Percentiles rank a stretch among this genome's conserved stretches.
Conservation (phyloP, 2,797 vertebrate genomes). For the Acipenser ruthenus region DNA sequence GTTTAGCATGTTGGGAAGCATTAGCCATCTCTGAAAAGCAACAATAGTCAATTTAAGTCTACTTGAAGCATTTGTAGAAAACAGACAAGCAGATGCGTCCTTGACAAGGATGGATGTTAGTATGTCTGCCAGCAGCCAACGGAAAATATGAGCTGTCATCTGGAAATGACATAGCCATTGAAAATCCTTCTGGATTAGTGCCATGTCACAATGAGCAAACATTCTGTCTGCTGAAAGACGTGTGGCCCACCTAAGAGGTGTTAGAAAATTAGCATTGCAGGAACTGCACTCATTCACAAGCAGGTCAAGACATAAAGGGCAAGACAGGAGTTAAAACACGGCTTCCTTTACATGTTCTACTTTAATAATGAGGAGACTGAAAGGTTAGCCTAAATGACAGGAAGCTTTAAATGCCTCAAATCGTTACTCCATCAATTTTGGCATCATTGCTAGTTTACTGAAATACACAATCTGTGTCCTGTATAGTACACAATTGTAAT, state of each 20-base stretch:
- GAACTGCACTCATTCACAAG: slow-evolving; percentile 21
- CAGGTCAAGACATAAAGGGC: slow-evolving; percentile 16
- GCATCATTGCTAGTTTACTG: neutral
- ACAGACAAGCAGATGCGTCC: slow-evolving; percentile 46
- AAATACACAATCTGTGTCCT: no score
- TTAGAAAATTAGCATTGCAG: slow-evolving; percentile 23
- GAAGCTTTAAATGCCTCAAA: neutral
- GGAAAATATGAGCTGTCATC: slow-evolving; percentile 56
- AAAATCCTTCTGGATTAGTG: slow-evolving; percentile 47
- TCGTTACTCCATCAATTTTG: neutral
- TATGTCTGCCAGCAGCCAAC: slow-evolving; percentile 42
- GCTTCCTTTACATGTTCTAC: slow-evolving; percentile 33
- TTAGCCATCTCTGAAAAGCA: slow-evolving; percentile 7
- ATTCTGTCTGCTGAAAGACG: slow-evolving; percentile 35
- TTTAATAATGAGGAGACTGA: slow-evolving; percentile 6
- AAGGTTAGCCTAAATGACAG: neutral
- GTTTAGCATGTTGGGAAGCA: neutral
- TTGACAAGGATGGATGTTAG: slow-evolving; percentile 48
- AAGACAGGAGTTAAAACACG: slow-evolving; percentile 16
- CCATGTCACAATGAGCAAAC: slow-evolving; percentile 46
- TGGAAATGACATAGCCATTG: slow-evolving; percentile 57
- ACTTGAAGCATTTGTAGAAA: slow-evolving; percentile 46
- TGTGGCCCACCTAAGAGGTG: slow-evolving; percentile 39
- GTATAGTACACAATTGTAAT: no score
- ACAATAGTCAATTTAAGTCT: slow-evolving; percentile 27